Base-by-base conservation (phyloP, 2,888 invertebrate species). In the Cheilosia impressa region DNA sequence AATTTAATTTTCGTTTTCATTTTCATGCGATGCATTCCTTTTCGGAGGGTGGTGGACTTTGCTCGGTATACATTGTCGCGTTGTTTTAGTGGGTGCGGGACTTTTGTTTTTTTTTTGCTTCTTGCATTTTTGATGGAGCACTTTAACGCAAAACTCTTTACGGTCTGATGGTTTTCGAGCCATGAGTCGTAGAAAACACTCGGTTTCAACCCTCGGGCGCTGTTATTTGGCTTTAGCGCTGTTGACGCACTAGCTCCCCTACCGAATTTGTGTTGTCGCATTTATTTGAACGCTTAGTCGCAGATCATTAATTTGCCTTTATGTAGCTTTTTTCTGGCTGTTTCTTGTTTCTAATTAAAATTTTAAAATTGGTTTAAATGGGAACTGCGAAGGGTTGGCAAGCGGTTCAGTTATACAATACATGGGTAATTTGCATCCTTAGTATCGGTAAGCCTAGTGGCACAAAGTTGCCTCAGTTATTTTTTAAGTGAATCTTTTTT, bases 261-360 rank as follows among this genome's bases (percentile, higher is more conserved):
- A 19, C 2, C 10, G 31, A 19, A 15, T 58, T 52, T 68, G 7
- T 24, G 60, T 53, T 53, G 65, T 72, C 72, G 65, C 62, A 71
- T 65, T 84, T 69, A 68, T 84, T 69, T 68, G 52, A 43, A 65
- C 71, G 58, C 50, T 80, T 71, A 66, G 45, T 76, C 80, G 71
- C 66, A 66, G 80, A 76, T 85, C 80, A 85, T 85, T 85, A 80
- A 85, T 80, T 80, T 72, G 65, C 60, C 73, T 76, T 81, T 62
- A 66, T 73, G 19, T 22, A 60, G 27, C 43, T 22, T 47, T 47
- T 63, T 66, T 66, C 52, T 62, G 9, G 19, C 3, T 22, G 34
- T 73, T 53, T n/a, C 41, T 22, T 45, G 10, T 27, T 47, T 62
- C 52, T 72, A 82, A 82, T 77, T 81, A 57, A 55, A 77, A 55